Percentiles rank a stretch among this genome's conserved stretches.
phyloP scores from a whole-genome alignment of 2,797 vertebrate genomes.

The Halcyon smyrnensis region DNA sequence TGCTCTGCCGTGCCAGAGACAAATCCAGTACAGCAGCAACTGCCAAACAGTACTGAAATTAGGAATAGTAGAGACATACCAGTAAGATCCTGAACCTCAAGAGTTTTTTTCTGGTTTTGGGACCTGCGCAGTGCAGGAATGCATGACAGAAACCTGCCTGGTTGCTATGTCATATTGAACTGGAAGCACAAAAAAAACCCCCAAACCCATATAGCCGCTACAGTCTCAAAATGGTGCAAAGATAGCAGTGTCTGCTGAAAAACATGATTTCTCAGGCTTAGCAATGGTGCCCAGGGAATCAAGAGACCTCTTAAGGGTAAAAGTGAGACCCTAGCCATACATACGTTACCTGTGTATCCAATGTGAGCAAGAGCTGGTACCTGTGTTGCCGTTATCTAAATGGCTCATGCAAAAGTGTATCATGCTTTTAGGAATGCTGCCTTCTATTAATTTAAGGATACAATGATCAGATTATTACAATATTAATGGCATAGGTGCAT shows the following conservation, averaged over 20 bases:
- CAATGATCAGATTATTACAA: neutral
- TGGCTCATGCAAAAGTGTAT: neutral
- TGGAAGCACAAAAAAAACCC: neutral
- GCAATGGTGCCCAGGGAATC: neutral
- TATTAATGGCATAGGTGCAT: neutral
- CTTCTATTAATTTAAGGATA: slow-evolving; percentile 33
- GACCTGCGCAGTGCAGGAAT: neutral
- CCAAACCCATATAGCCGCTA: neutral
- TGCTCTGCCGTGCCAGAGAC: neutral
- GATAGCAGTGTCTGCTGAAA: neutral
- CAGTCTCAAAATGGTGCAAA: fast-evolving
- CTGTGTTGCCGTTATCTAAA: neutral
- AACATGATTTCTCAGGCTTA: neutral
- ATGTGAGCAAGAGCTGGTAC: neutral
- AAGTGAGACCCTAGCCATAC: neutral
- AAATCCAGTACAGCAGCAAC: neutral
- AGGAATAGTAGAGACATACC: neutral
- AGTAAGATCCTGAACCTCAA: neutral
- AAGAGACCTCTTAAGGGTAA: neutral
- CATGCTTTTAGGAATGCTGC: slow-evolving; percentile 13
- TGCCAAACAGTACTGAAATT: neutral
- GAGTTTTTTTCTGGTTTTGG: neutral
- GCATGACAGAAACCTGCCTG: neutral
- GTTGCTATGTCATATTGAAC: neutral
- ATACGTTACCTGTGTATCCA: neutral